phyloP scores from a whole-genome alignment of 2,888 invertebrate species.

The Drosophila kuntzei region DNA sequence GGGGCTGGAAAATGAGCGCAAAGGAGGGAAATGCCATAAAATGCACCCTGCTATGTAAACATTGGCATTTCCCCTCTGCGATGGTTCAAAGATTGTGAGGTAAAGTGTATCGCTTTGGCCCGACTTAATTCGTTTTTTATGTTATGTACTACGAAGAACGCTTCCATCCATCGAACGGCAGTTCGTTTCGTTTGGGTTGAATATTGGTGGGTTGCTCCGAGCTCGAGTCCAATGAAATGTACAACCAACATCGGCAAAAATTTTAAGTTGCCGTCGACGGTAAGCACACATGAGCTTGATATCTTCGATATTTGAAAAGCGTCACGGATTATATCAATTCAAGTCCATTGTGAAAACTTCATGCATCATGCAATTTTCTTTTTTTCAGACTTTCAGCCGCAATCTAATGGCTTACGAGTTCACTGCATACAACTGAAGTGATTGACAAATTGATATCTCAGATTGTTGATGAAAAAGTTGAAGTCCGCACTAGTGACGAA shows the following conservation, averaged over 20 bases:
- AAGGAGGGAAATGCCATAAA: conserved; percentile 53
- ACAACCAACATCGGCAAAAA: conserved; percentile 59
- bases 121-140: conserved; percentile 78
- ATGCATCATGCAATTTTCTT: not conserved
- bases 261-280: conserved; percentile 33
- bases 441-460: conserved; percentile 1
- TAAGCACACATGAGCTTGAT: not conserved
- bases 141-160: conserved; percentile 64
- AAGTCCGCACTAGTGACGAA: too few species aligned
- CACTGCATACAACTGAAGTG: not conserved
- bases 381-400: not conserved
- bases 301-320: not conserved
- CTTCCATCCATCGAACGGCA: conserved; percentile 53
- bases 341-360: not conserved
- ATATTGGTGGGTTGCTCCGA: conserved; percentile 34
- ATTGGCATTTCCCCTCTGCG: conserved; percentile 69
- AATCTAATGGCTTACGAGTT: not conserved
- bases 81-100: conserved; percentile 63
- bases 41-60: conserved; percentile 76
- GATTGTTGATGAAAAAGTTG: not conserved
- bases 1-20: conserved; percentile 34
- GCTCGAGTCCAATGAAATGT: conserved; percentile 42
- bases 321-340: not conserved
- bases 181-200: conserved; percentile 20
- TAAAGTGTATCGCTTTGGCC: conserved; percentile 67